Conservation (phyloP, 92 coral and sea anemone genomes). For the Porites cylindrica region DNA sequence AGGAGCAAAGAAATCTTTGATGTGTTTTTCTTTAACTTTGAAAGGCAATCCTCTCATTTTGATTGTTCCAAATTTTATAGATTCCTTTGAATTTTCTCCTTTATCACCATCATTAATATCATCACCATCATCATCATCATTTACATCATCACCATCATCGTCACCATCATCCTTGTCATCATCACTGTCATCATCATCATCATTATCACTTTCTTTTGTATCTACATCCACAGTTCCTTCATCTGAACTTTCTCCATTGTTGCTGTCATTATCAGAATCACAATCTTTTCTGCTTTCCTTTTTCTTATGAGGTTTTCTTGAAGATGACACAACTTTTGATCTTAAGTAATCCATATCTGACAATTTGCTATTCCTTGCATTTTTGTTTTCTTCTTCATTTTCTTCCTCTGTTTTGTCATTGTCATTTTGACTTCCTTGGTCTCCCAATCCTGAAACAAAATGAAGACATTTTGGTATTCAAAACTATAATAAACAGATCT, state of each 20-base stretch:
- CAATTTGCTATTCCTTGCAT: slow-evolving; percentile 48
- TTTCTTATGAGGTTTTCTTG: slow-evolving; percentile 9
- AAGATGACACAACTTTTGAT: slow-evolving; percentile 67
- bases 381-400: slow-evolving; percentile 31
- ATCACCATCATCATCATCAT: background rate
- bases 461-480: too few relatives aligned
- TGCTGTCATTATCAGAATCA: slow-evolving; percentile 24
- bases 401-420: background rate
- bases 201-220: background rate
- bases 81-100: slow-evolving; percentile 10
- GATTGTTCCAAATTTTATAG: slow-evolving; percentile 68
- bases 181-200: background rate
- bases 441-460: slow-evolving; percentile 20
- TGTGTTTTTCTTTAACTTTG: slow-evolving; percentile 78
- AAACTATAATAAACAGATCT: background rate
- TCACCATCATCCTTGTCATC: background rate
- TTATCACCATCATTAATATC: slow-evolving; percentile 1
- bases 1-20: slow-evolving; percentile 88
- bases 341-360: slow-evolving; percentile 98
- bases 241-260: background rate
- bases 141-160: background rate
- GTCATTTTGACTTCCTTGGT: background rate
- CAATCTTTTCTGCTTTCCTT: slow-evolving; percentile 1
- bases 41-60: slow-evolving; percentile 97
- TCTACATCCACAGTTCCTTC: background rate